Percentiles rank a stretch among this genome's conserved stretches.
These are phyloP conservation scores for Ethmia dodecea DNA, from an alignment of 2,888 invertebrate species.

Conservation along the genomic window DNA sequence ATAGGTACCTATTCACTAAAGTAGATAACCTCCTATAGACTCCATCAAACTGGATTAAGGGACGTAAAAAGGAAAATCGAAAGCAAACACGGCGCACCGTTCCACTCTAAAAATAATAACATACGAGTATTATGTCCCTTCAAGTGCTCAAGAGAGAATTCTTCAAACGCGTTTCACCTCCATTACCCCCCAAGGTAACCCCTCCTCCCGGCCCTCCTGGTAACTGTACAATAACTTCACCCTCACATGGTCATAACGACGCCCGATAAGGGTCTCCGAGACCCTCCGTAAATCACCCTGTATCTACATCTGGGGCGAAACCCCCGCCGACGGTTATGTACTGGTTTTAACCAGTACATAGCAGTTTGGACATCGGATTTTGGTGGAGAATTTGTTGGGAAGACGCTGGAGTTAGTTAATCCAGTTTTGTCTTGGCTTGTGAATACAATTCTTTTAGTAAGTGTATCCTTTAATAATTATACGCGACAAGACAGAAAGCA, in stretches of 20 bases:
- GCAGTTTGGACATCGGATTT: constrained; percentile 47
- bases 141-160: constrained; percentile 46
- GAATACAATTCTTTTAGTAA: too few relatives aligned
- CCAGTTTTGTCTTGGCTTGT: constrained; percentile 7
- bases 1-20: too few relatives aligned
- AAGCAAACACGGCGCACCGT: constrained; percentile 45
- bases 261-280: constrained; percentile 72
- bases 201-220: constrained; percentile 33
- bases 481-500: too few relatives aligned
- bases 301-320: constrained; percentile 60
- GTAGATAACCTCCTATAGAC: too few relatives aligned
- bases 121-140: constrained; percentile 71
- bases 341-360: constrained; percentile 24
- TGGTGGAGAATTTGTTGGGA: constrained; percentile 6
- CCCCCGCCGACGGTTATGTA: constrained; percentile 44
- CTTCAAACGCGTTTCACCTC: constrained; percentile 44
- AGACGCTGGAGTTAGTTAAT: too few relatives aligned
- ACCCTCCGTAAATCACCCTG: constrained; percentile 73
- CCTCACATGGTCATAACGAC: constrained; percentile 78
- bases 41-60: too few relatives aligned
- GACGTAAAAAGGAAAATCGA: constrained; percentile 48
- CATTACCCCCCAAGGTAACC: constrained; percentile 28
- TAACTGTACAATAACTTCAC: constrained; percentile 61
- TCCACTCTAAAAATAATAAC: constrained; percentile 63
- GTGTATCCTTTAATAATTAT: too few relatives aligned